Percentiles rank a stretch among this genome's conserved stretches.
phyloP scores from a whole-genome alignment of 2,888 invertebrate genomes.

The Coelogynopora nodosa region DNA sequence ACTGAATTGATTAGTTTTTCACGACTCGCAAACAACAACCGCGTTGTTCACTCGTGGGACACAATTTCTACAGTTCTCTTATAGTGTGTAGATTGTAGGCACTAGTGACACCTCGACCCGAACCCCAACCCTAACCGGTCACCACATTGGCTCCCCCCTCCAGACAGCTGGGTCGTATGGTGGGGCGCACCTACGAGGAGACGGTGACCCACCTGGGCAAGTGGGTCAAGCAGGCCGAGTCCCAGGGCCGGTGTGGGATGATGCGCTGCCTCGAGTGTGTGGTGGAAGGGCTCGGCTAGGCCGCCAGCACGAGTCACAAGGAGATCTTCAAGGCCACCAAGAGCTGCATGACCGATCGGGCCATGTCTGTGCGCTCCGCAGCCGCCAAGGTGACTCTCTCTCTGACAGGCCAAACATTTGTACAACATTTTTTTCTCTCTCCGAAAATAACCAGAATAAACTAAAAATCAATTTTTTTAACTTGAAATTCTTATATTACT shows the following conservation, averaged over 20 bases:
- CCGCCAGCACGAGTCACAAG: conserved; percentile 70
- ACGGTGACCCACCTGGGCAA: conserved; percentile 86
- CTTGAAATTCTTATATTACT: too few relatives aligned
- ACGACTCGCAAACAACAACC: too few relatives aligned
- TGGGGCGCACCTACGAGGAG: conserved; percentile 96
- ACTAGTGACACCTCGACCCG: conserved; percentile 87
- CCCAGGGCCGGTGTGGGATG: conserved; percentile 90
- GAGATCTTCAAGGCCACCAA: conserved; percentile 69
- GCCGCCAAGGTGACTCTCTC: conserved; percentile 77
- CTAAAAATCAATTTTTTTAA: not conserved
- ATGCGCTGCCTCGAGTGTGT: conserved; percentile 94
- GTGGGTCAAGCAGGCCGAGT: conserved; percentile 68
- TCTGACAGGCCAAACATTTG: too few relatives aligned
- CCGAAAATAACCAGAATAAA: not conserved
- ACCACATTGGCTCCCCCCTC: conserved; percentile 90
- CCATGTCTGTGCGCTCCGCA: conserved; percentile 84
- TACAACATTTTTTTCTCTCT: not conserved
- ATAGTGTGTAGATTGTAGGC: conserved; percentile 96
- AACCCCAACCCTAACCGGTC: conserved; percentile 89
- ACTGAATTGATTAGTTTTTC: too few relatives aligned
- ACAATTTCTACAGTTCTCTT: too few relatives aligned
- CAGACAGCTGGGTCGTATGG: conserved; percentile 99
- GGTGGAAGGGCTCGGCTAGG: conserved; percentile 84
- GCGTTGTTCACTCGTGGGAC: too few relatives aligned
- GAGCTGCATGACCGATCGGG: conserved; percentile 81